Evolutionary conservation across 23 tunicate genomes (phyloP).

Genomic region (Clavelina lepadiformis): DNA sequence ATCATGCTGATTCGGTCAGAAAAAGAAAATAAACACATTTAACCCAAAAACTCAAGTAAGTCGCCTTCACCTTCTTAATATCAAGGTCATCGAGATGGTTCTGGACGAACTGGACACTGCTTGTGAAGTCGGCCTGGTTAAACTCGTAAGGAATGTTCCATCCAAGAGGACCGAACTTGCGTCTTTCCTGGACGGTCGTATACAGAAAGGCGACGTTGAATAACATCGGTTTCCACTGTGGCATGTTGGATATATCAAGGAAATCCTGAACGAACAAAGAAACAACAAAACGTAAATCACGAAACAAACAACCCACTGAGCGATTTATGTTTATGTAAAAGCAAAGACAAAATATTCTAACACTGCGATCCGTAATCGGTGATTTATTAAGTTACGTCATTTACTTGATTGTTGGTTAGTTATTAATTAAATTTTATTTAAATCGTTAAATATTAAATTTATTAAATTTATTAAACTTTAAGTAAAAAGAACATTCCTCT

Average conservation of each 20-base stretch:
- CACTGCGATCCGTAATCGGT: too few species aligned
- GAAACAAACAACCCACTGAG: too few species aligned
- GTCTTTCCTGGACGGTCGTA: slow-evolving; percentile 94
- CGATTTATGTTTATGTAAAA: too few species aligned
- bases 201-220: slow-evolving; percentile 96
- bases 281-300: background rate
- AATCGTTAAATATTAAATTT: background rate
- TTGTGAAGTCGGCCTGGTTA: slow-evolving; percentile 97
- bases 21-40: too few species aligned
- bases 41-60: too few species aligned
- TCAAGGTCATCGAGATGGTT: slow-evolving; percentile 98
- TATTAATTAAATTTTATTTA: too few species aligned
- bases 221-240: slow-evolving; percentile 98
- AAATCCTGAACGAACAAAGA: slow-evolving; percentile 54
- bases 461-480: background rate
- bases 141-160: slow-evolving; percentile 99
- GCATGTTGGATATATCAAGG: slow-evolving; percentile 93
- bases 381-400: too few species aligned
- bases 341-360: too few species aligned
- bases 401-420: too few species aligned
- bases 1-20: too few species aligned
- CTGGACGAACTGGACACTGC: slow-evolving; percentile 95
- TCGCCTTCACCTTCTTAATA: slow-evolving; percentile 69
- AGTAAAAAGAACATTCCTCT: background rate
- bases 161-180: slow-evolving; percentile 99